Percentiles rank a stretch among this genome's conserved stretches.
phyloP scores from a whole-genome alignment of 2,797 vertebrate species.

The Anas bahamensis region DNA sequence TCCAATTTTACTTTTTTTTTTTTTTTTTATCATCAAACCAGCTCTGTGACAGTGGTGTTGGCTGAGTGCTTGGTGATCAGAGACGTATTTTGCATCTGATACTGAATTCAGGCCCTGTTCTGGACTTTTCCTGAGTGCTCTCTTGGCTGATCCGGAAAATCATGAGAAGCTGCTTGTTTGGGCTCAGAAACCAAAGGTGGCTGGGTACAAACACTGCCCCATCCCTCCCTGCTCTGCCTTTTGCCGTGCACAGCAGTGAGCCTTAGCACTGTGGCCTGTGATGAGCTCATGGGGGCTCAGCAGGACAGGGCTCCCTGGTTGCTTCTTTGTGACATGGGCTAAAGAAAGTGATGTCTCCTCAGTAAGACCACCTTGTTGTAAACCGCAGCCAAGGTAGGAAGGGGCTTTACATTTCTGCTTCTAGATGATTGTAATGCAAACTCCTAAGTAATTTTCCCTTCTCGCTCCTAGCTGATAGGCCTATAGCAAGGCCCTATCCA shows the following conservation, averaged over 20 bases:
- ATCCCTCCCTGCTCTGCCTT: not conserved
- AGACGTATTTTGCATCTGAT: not conserved
- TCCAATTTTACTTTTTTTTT: not conserved
- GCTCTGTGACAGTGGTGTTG: not conserved
- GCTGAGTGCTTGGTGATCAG: not conserved
- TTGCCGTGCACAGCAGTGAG: not conserved
- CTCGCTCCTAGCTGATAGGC: not conserved
- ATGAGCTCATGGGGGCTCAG: not conserved
- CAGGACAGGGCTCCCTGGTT: not conserved
- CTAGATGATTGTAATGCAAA: not conserved
- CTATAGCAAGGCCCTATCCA: not conserved
- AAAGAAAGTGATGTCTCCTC: not conserved
- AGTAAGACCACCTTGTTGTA: not conserved
- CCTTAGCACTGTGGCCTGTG: not conserved
- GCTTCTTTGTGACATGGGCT: not conserved
- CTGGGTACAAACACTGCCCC: not conserved
- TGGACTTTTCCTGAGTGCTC: not conserved
- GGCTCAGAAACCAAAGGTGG: not conserved
- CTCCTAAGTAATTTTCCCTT: not conserved
- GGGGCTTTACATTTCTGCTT: not conserved
- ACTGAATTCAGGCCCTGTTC: not conserved
- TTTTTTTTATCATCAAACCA: not conserved
- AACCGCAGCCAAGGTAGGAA: not conserved
- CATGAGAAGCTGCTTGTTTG: not conserved
- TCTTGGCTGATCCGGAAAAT: not conserved